These are phyloP conservation scores for Myopa tessellatipennis DNA, from an alignment of 2,888 invertebrate genomes.

Conservation along the genomic window DNA sequence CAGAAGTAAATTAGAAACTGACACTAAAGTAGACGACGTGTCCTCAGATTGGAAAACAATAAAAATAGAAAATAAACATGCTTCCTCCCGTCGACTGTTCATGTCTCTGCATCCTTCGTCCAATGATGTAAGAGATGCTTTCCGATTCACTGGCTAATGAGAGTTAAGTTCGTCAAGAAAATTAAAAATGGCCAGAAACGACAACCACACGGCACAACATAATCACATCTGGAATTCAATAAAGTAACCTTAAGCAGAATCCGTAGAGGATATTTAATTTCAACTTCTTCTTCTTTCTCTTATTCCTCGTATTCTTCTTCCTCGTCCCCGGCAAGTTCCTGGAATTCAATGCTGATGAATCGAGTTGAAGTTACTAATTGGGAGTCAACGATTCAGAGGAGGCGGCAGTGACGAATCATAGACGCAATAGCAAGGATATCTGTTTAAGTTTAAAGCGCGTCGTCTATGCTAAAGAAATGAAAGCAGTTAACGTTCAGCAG, in stretches of 20 bases:
- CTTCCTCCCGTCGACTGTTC: not conserved
- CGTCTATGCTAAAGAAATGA: no score
- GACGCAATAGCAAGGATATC: no score
- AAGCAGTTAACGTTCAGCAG: no score
- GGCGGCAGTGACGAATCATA: no score
- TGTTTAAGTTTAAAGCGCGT: no score
- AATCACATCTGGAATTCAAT: not conserved
- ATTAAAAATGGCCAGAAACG: not conserved
- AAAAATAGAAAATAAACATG: not conserved
- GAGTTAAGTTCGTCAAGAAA: not conserved
- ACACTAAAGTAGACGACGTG: no score
- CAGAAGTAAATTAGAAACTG: no score
- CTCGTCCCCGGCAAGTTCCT: no score
- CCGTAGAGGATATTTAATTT: not conserved
- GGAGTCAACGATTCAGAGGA: no score
- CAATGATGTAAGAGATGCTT: conserved; percentile 3
- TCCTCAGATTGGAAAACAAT: no score
- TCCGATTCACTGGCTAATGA: not conserved
- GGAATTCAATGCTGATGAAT: no score
- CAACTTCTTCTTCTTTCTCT: not conserved
- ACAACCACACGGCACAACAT: not conserved
- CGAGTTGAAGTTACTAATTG: no score
- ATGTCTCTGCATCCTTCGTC: not conserved
- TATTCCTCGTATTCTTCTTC: not conserved
- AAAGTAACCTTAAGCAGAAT: not conserved